These are phyloP conservation scores for Channallabes apus DNA, from an alignment of 2,797 vertebrate genomes.

Conservation along the genomic window DNA sequence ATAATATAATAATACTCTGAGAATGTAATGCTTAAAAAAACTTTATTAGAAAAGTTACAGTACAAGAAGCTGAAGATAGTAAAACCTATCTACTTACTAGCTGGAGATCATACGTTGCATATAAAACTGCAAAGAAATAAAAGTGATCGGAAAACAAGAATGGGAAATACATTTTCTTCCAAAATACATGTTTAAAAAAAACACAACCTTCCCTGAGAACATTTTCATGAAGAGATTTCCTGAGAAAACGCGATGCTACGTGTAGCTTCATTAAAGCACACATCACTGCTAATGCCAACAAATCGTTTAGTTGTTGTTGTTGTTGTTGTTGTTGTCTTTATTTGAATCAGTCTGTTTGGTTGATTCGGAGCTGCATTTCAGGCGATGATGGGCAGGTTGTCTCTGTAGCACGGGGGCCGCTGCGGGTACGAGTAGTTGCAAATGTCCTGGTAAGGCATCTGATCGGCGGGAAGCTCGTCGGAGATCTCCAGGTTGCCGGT, in stretches of 20 bases:
- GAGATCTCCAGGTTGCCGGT: conserved; percentile 71
- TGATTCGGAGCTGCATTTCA: conserved; percentile 54
- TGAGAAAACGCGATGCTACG: conserved; percentile 27
- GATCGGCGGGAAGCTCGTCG: conserved; percentile 80
- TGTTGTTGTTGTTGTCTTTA: not conserved
- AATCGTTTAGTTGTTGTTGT: not conserved
- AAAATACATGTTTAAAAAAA: not conserved
- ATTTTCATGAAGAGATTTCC: conserved; percentile 8
- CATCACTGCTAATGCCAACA: conserved; percentile 5
- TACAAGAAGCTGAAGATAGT: conserved; percentile 68
- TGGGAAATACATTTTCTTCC: not conserved
- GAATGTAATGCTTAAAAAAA: not conserved
- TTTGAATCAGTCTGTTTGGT: conserved; percentile 4
- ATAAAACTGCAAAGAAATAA: not conserved
- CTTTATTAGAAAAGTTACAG: conserved; percentile 46
- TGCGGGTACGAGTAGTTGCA: conserved; percentile 77
- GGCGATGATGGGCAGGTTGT: conserved; percentile 83
- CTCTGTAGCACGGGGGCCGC: conserved; percentile 73
- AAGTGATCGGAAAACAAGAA: not conserved
- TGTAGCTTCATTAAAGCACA: conserved; percentile 9
- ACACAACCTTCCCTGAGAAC: conserved; percentile 48
- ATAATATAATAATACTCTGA: not conserved
- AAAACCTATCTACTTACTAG: conserved; percentile 74
- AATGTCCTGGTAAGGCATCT: conserved; percentile 88
- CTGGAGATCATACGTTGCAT: conserved; percentile 21